These are phyloP conservation scores for Smithornis capensis DNA, from an alignment of 2,113 vertebrate genomes.

Conservation along the genomic window DNA sequence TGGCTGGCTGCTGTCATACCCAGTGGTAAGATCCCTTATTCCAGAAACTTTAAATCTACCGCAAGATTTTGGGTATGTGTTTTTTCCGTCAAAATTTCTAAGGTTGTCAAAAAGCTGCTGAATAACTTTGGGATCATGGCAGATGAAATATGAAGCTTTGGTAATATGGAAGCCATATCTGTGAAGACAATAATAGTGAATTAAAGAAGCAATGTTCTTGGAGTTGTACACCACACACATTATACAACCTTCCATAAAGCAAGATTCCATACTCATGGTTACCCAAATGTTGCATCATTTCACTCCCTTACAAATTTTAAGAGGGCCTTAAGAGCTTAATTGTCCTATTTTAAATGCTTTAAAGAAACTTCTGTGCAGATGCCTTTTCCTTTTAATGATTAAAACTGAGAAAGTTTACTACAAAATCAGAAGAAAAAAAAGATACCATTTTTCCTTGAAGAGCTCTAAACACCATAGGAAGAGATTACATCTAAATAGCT, in stretches of 20 bases:
- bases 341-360: not conserved
- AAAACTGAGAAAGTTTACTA: not conserved
- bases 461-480: not conserved
- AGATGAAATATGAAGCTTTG: slow-evolving; percentile 96
- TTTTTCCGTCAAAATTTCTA: slow-evolving; percentile 82
- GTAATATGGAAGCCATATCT: slow-evolving; percentile 96
- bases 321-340: not conserved
- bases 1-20: slow-evolving; percentile 88
- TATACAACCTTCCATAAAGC: not conserved
- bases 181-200: not conserved
- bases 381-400: not conserved
- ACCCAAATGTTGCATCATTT: not conserved
- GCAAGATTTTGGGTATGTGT: slow-evolving; percentile 86
- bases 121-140: slow-evolving; percentile 86
- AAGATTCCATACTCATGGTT: not conserved
- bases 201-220: not conserved
- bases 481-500: not conserved
- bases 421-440: not conserved
- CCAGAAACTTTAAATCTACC: slow-evolving; percentile 83
- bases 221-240: not conserved
- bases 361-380: not conserved
- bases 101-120: slow-evolving; percentile 86
- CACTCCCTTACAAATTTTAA: not conserved
- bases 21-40: slow-evolving; percentile 91
- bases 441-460: not conserved